phyloP scores from a whole-genome alignment of 2,797 vertebrate species.

The Labroides dimidiatus region DNA sequence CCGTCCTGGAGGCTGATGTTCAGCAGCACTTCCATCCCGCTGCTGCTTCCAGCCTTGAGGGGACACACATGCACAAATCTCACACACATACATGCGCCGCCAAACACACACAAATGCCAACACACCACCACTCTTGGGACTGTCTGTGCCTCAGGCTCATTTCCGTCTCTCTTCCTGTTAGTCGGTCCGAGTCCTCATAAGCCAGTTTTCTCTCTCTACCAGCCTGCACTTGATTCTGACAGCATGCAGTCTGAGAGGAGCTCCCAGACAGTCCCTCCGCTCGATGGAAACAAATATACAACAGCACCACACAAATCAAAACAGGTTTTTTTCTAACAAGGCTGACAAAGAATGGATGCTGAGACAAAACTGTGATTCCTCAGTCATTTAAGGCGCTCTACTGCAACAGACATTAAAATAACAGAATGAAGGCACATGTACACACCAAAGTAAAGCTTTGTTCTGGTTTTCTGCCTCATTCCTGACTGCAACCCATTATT shows the following conservation, averaged over 20 bases:
- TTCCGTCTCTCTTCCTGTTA: conserved; percentile 55
- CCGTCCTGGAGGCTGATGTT: conserved; percentile 63
- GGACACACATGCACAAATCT: conserved; percentile 25
- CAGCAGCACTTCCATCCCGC: conserved; percentile 46
- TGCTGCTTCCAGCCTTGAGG: conserved; percentile 38
- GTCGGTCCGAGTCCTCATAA: conserved; percentile 46
- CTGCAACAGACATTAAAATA: conserved; percentile 26
- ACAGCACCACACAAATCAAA: conserved; percentile 28
- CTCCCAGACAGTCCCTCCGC: conserved; percentile 8
- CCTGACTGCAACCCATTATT: conserved; percentile 29
- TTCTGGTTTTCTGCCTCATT: conserved; percentile 34
- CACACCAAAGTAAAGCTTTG: conserved; percentile 27
- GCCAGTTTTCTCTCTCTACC: conserved; percentile 44
- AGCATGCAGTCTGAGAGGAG: conserved; percentile 37
- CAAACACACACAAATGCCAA: conserved; percentile 11
- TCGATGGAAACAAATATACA: conserved; percentile 27
- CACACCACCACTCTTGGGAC: conserved; percentile 44
- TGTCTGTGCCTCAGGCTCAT: conserved; percentile 52
- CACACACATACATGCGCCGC: conserved; percentile 10
- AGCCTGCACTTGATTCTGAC: conserved; percentile 40
- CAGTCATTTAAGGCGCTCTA: conserved; percentile 30
- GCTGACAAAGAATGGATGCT: conserved; percentile 16
- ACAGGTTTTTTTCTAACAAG: conserved; percentile 19
- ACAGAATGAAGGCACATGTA: conserved; percentile 11
- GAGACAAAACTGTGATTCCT: conserved; percentile 35